A percentile compares a stretch with the other conserved stretches of the same genome.
Evolutionary conservation across 1,140 invertebrate species (phyloP).

Genomic region (Listronotus bonariensis): DNA sequence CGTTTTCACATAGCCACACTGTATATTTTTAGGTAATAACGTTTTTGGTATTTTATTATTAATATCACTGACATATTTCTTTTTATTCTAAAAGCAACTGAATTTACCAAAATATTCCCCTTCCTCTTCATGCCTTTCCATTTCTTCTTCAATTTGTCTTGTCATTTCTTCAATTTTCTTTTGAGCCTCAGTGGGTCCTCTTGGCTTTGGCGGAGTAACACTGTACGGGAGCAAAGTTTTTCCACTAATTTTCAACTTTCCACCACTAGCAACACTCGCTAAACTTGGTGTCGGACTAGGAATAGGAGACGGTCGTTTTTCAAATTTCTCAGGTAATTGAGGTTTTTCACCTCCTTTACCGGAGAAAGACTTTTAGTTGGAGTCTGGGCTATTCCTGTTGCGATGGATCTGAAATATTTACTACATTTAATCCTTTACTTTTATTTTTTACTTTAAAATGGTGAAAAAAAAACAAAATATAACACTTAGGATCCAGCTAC

Average conservation of each 20-base stretch:
- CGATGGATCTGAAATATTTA: constrained; percentile 38
- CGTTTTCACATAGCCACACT: too few relatives aligned
- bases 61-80: too few relatives aligned
- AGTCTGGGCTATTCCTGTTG: constrained; percentile 51
- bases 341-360: constrained; percentile 40
- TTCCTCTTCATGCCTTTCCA: constrained; percentile 92
- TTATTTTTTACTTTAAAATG: too few relatives aligned
- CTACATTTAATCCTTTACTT: neutral
- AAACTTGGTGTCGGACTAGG: constrained; percentile 61
- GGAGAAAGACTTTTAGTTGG: constrained; percentile 45
- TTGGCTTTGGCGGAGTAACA: constrained; percentile 81
- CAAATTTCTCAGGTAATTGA: constrained; percentile 28
- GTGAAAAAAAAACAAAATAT: too few relatives aligned
- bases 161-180: constrained; percentile 90
- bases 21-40: too few relatives aligned
- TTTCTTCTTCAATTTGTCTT: constrained; percentile 88
- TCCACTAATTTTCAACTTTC: constrained; percentile 59
- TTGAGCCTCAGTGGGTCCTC: constrained; percentile 87
- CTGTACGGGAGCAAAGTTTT: constrained; percentile 85
- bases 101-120: constrained; percentile 93
- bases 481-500: too few relatives aligned
- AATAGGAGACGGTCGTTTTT: constrained; percentile 45
- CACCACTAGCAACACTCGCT: constrained; percentile 47
- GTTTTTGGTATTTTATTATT: too few relatives aligned
- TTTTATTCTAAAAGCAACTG: neutral